These are phyloP conservation scores for Matsumurasca onukii DNA, from an alignment of 1,140 invertebrate genomes.

Conservation along the genomic window DNA sequence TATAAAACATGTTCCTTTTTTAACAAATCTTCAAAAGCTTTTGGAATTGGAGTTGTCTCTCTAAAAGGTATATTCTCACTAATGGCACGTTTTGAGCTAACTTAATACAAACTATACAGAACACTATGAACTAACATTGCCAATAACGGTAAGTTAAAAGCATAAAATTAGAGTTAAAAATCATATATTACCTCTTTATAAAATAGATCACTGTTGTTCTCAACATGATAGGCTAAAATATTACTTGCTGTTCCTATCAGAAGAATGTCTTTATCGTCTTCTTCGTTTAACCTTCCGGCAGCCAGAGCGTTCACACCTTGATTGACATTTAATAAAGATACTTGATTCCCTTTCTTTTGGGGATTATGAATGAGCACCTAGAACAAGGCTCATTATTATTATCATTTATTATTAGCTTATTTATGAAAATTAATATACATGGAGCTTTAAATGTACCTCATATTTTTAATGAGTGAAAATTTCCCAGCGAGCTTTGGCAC, in stretches of 20 bases:
- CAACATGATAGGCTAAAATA: slow-evolving; percentile 87
- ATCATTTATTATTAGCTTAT: slow-evolving; percentile 22
- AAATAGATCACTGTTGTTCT: slow-evolving; percentile 89
- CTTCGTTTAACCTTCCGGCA: slow-evolving; percentile 63
- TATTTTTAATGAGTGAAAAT: neutral
- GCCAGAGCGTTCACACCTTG: slow-evolving; percentile 71
- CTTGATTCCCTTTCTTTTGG: slow-evolving; percentile 64
- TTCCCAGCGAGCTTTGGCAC: neutral
- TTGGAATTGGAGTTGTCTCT: no score
- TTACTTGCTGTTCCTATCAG: slow-evolving; percentile 83
- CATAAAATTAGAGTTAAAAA: no score
- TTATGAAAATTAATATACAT: slow-evolving; percentile 7
- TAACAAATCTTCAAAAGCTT: no score
- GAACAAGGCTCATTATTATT: slow-evolving; percentile 35
- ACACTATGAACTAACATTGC: no score
- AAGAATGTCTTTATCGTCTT: slow-evolving; percentile 73
- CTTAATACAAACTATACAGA: no score
- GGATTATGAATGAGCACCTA: slow-evolving; percentile 85
- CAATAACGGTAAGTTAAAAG: no score
- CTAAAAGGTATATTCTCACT: no score
- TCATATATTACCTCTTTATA: slow-evolving; percentile 88
- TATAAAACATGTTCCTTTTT: no score
- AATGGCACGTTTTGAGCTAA: no score
- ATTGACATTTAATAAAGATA: slow-evolving; percentile 79
- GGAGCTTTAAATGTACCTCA: neutral